Conservation (phyloP, 2,797 vertebrate species). For the Cercopithecus petaurista region DNA sequence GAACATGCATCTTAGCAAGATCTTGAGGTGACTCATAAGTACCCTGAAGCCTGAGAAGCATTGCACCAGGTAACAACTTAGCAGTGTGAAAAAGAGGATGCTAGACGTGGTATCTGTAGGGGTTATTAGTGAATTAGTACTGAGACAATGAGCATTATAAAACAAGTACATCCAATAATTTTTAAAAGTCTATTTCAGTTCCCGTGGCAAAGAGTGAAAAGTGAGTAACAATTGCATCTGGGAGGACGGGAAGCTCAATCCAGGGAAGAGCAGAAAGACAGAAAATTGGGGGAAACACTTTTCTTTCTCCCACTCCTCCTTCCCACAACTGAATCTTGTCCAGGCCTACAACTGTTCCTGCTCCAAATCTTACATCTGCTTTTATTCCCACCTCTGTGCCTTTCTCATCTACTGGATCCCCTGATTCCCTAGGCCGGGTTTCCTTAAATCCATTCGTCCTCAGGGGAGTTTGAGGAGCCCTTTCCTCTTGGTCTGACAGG, state of each 20-base stretch:
- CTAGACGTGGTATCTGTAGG: not conserved
- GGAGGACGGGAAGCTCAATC: not conserved
- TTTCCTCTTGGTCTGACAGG: not conserved
- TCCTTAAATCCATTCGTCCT: not conserved
- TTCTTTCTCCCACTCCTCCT: not conserved
- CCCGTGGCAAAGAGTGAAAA: not conserved
- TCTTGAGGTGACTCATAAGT: not conserved
- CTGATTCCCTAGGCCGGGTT: not conserved
- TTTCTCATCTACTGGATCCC: accelerated
- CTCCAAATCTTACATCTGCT: not conserved
- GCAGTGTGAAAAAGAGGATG: not conserved
- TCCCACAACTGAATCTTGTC: not conserved
- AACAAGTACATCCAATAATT: not conserved
- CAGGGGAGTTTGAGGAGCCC: not conserved
- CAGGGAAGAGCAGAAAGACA: not conserved
- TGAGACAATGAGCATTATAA: not conserved
- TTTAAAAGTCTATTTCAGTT: not conserved
- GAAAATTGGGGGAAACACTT: not conserved
- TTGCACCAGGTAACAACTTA: not conserved
- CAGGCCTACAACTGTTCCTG: not conserved
- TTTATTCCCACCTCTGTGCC: not conserved
- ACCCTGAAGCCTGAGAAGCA: not conserved
- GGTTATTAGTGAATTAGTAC: not conserved
- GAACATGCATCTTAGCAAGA: not conserved
- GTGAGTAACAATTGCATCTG: not conserved